phyloP scores from a whole-genome alignment of 2,888 invertebrate species.

The Laspeyria flexula region DNA sequence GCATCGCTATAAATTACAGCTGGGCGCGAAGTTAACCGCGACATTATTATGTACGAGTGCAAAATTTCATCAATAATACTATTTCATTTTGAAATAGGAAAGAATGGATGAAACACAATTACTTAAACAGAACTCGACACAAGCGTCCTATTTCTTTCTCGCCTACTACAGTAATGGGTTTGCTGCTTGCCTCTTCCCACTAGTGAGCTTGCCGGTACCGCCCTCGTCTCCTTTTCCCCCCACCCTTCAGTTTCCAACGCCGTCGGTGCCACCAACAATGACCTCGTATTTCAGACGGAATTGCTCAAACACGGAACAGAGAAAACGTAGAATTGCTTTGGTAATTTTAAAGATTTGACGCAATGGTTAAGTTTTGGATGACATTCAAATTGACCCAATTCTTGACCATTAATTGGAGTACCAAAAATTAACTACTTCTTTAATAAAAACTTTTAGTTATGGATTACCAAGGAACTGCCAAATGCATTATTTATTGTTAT shows the following conservation, averaged over 20 bases:
- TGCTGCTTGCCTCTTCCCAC: conserved; percentile 62
- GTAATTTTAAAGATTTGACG: conserved; percentile 53
- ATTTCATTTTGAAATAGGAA: conserved; percentile 64
- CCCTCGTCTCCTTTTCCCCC: conserved; percentile 54
- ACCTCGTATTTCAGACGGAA: conserved; percentile 85
- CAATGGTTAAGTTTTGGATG: neutral
- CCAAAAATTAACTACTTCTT: neutral
- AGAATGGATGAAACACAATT: conserved; percentile 80
- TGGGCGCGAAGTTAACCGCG: conserved; percentile 15
- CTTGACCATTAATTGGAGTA: neutral
- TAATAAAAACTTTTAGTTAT: no score
- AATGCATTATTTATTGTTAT: no score
- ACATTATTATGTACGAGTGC: conserved; percentile 40
- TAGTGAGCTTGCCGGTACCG: conserved; percentile 56
- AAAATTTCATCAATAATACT: conserved; percentile 52
- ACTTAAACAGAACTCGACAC: conserved; percentile 80
- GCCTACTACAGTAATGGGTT: conserved; percentile 81
- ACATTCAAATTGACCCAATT: neutral
- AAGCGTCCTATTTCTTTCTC: conserved; percentile 82
- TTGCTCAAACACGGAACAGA: conserved; percentile 83
- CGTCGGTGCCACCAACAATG: conserved; percentile 84
- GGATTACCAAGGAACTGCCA: no score
- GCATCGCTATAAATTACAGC: conserved; percentile 15
- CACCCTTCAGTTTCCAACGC: conserved; percentile 69
- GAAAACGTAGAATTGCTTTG: conserved; percentile 76